phyloP scores from a whole-genome alignment of 2,888 invertebrate genomes.

The Rugalucina vietnamica region DNA sequence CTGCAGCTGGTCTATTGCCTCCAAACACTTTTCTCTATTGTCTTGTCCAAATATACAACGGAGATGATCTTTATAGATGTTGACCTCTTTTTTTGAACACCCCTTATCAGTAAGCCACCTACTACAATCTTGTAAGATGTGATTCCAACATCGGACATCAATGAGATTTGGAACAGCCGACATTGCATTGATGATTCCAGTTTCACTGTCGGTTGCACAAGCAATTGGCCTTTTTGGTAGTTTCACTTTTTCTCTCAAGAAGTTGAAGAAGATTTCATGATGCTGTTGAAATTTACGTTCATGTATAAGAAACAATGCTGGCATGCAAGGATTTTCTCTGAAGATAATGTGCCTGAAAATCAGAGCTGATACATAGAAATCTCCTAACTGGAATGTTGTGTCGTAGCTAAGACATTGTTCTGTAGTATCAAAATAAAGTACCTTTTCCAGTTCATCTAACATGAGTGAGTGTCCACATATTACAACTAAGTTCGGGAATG shows the following conservation, averaged over 20 bases:
- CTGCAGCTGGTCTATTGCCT: background rate
- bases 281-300: too few species aligned
- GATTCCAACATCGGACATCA: background rate
- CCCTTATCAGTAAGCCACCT: background rate
- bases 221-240: too few species aligned
- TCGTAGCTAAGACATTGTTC: background rate
- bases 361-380: background rate
- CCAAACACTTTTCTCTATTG: background rate
- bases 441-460: background rate
- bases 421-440: background rate
- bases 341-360: background rate
- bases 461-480: constrained; percentile 7
- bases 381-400: background rate
- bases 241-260: too few species aligned
- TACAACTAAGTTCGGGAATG: background rate
- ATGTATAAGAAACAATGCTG: too few species aligned
- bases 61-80: background rate
- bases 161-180: background rate
- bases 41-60: background rate
- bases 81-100: background rate
- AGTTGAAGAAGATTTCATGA: too few species aligned
- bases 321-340: too few species aligned
- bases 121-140: background rate
- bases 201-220: too few species aligned
- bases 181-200: too few species aligned